Percentiles rank a stretch among this genome's conserved stretches.
These are phyloP conservation scores for Didymodactylos carnosus DNA, from an alignment of 2,888 invertebrate genomes.

Conservation along the genomic window DNA sequence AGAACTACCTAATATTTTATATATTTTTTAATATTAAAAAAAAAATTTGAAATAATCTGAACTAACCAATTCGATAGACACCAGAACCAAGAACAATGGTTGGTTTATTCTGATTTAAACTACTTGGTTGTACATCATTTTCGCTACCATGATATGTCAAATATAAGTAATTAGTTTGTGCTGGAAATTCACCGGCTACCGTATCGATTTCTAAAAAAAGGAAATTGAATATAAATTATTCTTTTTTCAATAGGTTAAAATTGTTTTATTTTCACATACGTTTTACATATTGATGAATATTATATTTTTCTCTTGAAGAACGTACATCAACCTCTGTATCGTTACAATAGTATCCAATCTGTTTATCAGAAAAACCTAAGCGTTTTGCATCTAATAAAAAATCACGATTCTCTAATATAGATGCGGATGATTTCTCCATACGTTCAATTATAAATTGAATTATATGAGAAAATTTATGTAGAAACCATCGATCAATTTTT, in stretches of 20 bases:
- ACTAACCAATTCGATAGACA: slow-evolving; percentile 27
- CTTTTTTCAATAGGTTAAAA: no score
- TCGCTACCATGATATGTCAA: slow-evolving; percentile 67
- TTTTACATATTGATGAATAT: slow-evolving; percentile 64
- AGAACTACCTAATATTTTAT: slow-evolving; percentile 52
- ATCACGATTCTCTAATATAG: slow-evolving; percentile 42
- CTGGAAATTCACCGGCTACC: slow-evolving; percentile 98
- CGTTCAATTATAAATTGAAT: slow-evolving; percentile 47
- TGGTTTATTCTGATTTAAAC: slow-evolving; percentile 14
- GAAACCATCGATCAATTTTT: slow-evolving; percentile 88
- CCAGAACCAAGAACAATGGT: slow-evolving; percentile 51
- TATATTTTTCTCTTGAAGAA: slow-evolving; percentile 21
- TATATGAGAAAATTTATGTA: slow-evolving; percentile 78
- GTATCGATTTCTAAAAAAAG: slow-evolving; percentile 99
- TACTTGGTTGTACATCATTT: slow-evolving; percentile 25
- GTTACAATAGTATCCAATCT: slow-evolving; percentile 49
- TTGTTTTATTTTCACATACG: no score
- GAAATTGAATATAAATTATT: no score
- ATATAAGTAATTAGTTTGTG: slow-evolving; percentile 91
- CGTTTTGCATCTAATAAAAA: slow-evolving; percentile 63
- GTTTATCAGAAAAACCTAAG: slow-evolving; percentile 86
- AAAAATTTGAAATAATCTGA: background rate
- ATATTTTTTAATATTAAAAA: slow-evolving; percentile 36
- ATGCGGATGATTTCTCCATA: background rate
- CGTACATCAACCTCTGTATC: slow-evolving; percentile 33